Evolutionary conservation across 2,113 vertebrate genomes (phyloP), one percentile per base, ranked within the genome.

Genomic region (Melanocharis versteri): DNA sequence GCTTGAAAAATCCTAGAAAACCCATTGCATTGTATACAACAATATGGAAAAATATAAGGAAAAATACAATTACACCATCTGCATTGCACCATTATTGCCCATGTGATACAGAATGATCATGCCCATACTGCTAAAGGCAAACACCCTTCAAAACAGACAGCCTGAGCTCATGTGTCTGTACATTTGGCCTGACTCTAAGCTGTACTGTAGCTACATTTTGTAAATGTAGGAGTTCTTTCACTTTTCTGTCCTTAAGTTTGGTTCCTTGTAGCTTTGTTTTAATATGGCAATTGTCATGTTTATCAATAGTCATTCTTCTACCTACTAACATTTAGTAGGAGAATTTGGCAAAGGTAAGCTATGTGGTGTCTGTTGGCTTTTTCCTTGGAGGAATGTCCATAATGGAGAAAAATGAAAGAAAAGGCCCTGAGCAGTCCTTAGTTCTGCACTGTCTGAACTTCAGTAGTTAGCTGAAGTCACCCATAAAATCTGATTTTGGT

Each of bases 111-210:
- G 33, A 88, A 71, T 64, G 30, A 33, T 65, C 31, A 37, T 28
- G 7, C 2, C 27, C 22, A 22, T 42, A 40, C 6, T 51, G 21
- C 12, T 69, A 44, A 78, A 62, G n/a, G 6, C 10, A 83, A 87
- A 1, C 7, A 80, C 6, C 4, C 28, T 57, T 75, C 20, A 83
- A 85, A 62, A 2, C 7, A 58, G 31, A 13, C 18, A 66, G 30
- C 3, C 18, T 0, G 1, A 77, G 39, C 1, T 87, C 45, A 19
- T 1, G 2, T 1, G 0, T 33, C 37, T 69, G 28, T 22, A 19
- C 6, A 24, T 58, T 75, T 78, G 8, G 40, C 40, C 12, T 62
- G 11, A 35, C 21, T 53, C 56, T 60, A 21, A 78, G 8, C 21
- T 73, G 15, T 23, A 44, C 7, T 42, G 11, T 53, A 30, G 45